Base-by-base conservation (phyloP, 2,797 vertebrate genomes). In the Melanogrammus aeglefinus region DNA sequence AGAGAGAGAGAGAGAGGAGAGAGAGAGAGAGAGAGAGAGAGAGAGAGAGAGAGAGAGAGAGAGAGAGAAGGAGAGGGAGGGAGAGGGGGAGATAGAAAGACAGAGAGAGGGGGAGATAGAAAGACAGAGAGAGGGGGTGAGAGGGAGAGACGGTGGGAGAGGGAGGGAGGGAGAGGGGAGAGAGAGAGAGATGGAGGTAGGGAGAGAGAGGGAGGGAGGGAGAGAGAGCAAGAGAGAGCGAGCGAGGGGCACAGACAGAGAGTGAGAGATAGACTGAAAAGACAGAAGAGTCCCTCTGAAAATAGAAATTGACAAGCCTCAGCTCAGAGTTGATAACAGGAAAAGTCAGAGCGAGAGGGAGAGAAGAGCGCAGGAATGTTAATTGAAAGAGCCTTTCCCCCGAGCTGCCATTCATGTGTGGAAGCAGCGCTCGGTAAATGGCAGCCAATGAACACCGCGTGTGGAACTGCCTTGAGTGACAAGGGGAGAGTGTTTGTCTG, bases 391-490 rank as follows among this genome's bases (percentile, higher is more conserved):
- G 73, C 21, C 21, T 27, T 35, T 14, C 33, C 33, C 24, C 63
- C 24, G 21, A 74, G 51, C 44, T 76, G 47, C 75, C 75, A 66
- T 51, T 75, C 74, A 75, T 33, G 51, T 36, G 12, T 36, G 47
- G 47, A 16, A 57, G 57, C 21, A 57, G 44, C 74, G 57, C n/a
- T 4, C 27, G 63, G 74, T 75, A 44, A 75, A 35, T 57, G 72
- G 36, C 33, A 72, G 71, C 70, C 70, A 24, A 63, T 63, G 57
- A 63, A 24, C 57, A 24, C 21, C 6, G 21, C 57, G n/a, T 16
- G 57, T 27, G 63, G 24, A 71, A 73, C 12, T 63, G 78, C 47
- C 75, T 16, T 63, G 36, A 76, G 21, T 47, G 7, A 83, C 39
- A 75, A 38, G n/a, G 66, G 16, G 38, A 41, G 72, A n/a, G 73